Conservation (phyloP, 2,888 invertebrate genomes). For the Lepas anatifera region DNA sequence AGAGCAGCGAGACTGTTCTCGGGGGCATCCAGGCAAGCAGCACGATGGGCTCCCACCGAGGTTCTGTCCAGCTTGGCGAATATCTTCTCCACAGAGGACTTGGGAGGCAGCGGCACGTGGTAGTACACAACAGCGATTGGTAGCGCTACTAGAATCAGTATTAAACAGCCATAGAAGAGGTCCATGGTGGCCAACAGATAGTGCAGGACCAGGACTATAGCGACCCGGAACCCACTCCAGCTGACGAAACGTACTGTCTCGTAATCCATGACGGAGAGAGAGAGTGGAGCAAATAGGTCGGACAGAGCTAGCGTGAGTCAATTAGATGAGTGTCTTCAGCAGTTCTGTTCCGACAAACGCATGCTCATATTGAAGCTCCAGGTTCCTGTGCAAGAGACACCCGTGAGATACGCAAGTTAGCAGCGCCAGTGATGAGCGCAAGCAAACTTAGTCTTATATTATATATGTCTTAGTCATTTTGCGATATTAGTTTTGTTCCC, state of each 20-base stretch:
- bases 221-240: not conserved
- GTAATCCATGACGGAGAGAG: not conserved
- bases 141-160: not conserved
- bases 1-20: constrained; percentile 66
- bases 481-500: too few species aligned
- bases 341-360: too few species aligned
- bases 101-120: not conserved
- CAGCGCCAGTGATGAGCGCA: too few species aligned
- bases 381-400: too few species aligned
- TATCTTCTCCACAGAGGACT: not conserved
- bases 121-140: not conserved
- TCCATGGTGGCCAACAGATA: not conserved
- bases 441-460: too few species aligned
- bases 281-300: too few species aligned
- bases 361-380: too few species aligned
- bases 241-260: not conserved
- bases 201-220: not conserved
- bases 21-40: constrained; percentile 61
- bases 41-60: constrained; percentile 48
- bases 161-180: not conserved
- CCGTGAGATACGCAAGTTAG: too few species aligned
- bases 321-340: too few species aligned
- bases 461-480: too few species aligned
- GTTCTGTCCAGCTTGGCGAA: not conserved
- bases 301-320: too few species aligned